Percentiles rank a stretch among this genome's conserved stretches.
Conservation (phyloP, 1,140 invertebrate genomes). For the Halesus radiatus region DNA sequence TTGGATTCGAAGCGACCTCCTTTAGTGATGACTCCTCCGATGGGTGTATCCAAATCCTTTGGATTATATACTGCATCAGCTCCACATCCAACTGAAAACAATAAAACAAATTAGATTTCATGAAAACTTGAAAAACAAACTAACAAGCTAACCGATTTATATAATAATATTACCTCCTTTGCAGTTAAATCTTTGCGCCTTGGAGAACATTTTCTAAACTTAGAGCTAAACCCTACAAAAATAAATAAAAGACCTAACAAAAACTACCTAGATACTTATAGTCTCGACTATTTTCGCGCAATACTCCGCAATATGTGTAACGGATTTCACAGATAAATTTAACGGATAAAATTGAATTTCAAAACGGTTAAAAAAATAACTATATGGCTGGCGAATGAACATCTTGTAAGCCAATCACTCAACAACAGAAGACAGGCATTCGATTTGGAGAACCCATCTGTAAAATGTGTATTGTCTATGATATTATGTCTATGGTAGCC, state of each 20-base stretch:
- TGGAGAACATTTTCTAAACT: conserved; percentile 46
- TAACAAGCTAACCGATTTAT: too few relatives aligned
- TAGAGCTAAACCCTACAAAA: conserved; percentile 1
- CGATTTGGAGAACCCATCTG: too few relatives aligned
- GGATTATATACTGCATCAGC: conserved; percentile 52
- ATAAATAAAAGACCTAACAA: not conserved
- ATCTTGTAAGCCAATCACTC: too few relatives aligned
- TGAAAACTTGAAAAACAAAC: not conserved
- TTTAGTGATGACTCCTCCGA: conserved; percentile 50
- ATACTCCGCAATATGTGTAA: not conserved
- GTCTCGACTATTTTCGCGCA: conserved; percentile 1
- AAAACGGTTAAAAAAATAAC: not conserved
- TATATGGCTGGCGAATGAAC: not conserved
- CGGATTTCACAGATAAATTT: conserved; percentile 4
- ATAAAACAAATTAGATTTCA: conserved; percentile 8
- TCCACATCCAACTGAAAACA: conserved; percentile 52
- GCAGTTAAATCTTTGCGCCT: conserved; percentile 47
- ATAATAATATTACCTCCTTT: conserved; percentile 42
- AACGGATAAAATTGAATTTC: conserved; percentile 23
- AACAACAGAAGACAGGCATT: not conserved
- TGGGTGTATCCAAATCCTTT: conserved; percentile 34
- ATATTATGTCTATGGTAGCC: conserved; percentile 1
- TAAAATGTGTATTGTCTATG: too few relatives aligned
- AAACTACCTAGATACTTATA: not conserved
- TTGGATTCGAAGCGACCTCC: conserved; percentile 40